Percentiles rank a stretch among this genome's conserved stretches.
phyloP scores from a whole-genome alignment of 2,797 vertebrate species.

The Aulostomus chinensis region DNA sequence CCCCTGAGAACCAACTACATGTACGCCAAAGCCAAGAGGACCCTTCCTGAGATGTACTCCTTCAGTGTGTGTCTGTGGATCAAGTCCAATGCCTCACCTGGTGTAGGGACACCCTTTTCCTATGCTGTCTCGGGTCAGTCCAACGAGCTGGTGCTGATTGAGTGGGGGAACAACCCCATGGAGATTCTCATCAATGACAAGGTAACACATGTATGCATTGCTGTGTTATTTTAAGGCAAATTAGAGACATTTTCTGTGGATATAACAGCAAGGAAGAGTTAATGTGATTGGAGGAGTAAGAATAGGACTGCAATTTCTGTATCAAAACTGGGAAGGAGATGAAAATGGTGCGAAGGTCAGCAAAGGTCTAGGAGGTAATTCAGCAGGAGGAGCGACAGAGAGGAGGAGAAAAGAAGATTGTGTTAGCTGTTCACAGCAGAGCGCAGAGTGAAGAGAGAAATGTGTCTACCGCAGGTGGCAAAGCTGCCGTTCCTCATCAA shows the following conservation, averaged over 20 bases:
- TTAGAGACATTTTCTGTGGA: too few relatives aligned
- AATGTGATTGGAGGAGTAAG: too few relatives aligned
- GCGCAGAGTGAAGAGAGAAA: rapidly evolving
- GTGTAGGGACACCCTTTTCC: slow-evolving; percentile 95
- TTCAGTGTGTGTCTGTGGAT: slow-evolving; percentile 97
- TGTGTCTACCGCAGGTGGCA: slow-evolving; percentile 82
- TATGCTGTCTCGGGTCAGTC: slow-evolving; percentile 93
- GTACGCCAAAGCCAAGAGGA: slow-evolving; percentile 95
- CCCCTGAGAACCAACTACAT: slow-evolving; percentile 97
- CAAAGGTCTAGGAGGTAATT: neutral
- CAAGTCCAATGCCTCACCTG: slow-evolving; percentile 91
- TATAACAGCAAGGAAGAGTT: too few relatives aligned
- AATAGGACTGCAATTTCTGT: too few relatives aligned
- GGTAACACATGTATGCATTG: slow-evolving; percentile 70
- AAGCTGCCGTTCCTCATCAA: slow-evolving; percentile 93
- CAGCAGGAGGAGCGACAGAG: too few relatives aligned
- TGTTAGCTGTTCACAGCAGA: neutral
- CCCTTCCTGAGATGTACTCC: slow-evolving; percentile 96
- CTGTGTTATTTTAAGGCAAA: too few relatives aligned
- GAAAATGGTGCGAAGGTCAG: neutral
- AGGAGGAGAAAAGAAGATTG: neutral
- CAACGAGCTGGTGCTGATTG: slow-evolving; percentile 95
- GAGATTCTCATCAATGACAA: slow-evolving; percentile 98
- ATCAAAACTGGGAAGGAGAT: too few relatives aligned
- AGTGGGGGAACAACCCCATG: slow-evolving; percentile 99